These are phyloP conservation scores for Silurus lanzhouensis DNA, from an alignment of 2,797 vertebrate species.

Conservation along the genomic window DNA sequence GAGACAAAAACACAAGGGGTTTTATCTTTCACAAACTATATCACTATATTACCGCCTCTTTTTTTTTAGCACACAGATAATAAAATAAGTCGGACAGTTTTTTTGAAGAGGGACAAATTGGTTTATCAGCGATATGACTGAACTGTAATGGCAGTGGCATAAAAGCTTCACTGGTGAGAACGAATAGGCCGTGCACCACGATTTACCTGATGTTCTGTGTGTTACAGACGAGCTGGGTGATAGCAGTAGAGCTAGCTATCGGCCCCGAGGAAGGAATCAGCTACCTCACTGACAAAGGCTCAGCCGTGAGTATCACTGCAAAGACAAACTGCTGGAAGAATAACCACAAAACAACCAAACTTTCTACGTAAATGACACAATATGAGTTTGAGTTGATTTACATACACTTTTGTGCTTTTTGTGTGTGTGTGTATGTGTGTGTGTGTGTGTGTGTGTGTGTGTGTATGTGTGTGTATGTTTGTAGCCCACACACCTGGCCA, in stretches of 20 bases:
- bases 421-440: no score
- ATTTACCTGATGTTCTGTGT: conserved; percentile 24
- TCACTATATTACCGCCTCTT: neutral
- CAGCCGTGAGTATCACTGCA: conserved; percentile 79
- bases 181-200: neutral
- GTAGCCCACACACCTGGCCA: conserved; percentile 94
- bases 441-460: conserved; percentile 24
- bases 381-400: neutral
- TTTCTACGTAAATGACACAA: neutral
- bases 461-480: conserved; percentile 33
- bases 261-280: conserved; percentile 99
- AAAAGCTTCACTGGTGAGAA: neutral
- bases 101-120: no score
- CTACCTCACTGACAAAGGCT: conserved; percentile 99
- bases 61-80: neutral
- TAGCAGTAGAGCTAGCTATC: conserved; percentile 95
- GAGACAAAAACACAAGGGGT: no score
- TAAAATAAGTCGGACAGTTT: neutral
- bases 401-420: neutral
- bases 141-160: neutral
- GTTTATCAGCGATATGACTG: neutral
- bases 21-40: neutral
- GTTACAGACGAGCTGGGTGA: conserved; percentile 94
- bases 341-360: neutral
- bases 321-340: neutral